Evolutionary conservation across 92 coral and sea anemone species (phyloP).

Genomic region (Chrysogorgia sp.): DNA sequence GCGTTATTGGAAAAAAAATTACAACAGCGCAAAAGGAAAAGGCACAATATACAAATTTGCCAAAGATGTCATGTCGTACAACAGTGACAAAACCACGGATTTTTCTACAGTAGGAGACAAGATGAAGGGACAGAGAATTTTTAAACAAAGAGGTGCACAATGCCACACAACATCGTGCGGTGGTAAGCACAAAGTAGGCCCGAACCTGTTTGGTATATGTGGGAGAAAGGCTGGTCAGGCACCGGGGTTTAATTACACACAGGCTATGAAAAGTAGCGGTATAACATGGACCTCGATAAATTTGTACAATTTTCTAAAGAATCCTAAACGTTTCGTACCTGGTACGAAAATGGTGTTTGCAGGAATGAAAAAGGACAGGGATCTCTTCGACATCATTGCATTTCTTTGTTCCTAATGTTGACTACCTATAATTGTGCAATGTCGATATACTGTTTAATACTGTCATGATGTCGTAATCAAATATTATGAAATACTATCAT

Average conservation of each 20-base stretch:
- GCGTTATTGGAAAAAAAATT: constrained; percentile 51
- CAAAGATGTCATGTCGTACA: neutral
- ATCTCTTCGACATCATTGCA: too few species aligned
- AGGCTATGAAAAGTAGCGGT: constrained; percentile 9
- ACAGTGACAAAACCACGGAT: too few species aligned
- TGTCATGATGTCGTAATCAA: too few species aligned
- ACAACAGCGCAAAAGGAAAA: constrained; percentile 20
- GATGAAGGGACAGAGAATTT: constrained; percentile 41
- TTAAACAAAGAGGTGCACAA: constrained; percentile 10
- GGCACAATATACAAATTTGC: constrained; percentile 17
- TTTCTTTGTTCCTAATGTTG: too few species aligned
- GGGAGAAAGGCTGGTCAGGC: constrained; percentile 25
- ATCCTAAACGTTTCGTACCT: constrained; percentile 32
- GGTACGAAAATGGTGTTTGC: constrained; percentile 49
- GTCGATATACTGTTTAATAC: too few species aligned
- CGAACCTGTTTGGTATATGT: constrained; percentile 25
- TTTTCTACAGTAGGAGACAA: constrained; percentile 32
- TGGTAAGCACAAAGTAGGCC: constrained; percentile 37
- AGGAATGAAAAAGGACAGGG: constrained; percentile 40
- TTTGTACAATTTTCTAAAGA: constrained; percentile 15
- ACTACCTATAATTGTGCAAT: too few species aligned
- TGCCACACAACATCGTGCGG: constrained; percentile 20
- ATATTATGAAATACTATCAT: too few species aligned
- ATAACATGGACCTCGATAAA: constrained; percentile 32
- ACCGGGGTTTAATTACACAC: constrained; percentile 11